Evolutionary conservation across 2,797 vertebrate species (phyloP), one percentile per base, ranked within the genome.

Genomic region (Pampus argenteus): DNA sequence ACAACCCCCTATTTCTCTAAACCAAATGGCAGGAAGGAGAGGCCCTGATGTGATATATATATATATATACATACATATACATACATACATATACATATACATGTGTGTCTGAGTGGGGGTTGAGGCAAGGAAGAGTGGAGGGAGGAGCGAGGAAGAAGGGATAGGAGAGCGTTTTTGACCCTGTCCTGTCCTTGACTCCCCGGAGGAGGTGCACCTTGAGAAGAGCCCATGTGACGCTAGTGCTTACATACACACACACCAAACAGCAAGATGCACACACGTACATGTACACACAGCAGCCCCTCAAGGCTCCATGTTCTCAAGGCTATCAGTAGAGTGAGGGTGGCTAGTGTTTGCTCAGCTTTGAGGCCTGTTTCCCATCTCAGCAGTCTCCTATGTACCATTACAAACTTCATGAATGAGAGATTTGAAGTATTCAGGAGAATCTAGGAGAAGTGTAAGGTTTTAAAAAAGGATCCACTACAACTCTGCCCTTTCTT

Each of bases 341-440:
- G 93, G 94, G 78, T 78, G 83, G 83, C 69, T 71, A 75, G 74
- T 97, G 95, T 98, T 97, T 97, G 93, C 94, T 95, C 95, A 96
- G 95, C 96, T 96, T 95, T 96, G 94, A 92, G 93, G 93, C 81
- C 85, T 17, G 61, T 81, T 92, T 92, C 89, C 91, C 36, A 57
- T 90, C 89, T 84, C 85, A 86, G 70, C 66, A 28, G 71, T 47
- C 57, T 56, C 57, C 9, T 2, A n/a, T 57, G 65, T 51, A 8
- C 7, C 3, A 40, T 69, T 1, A 31, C 36, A 49, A 54, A 63
- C 22, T 31, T 78, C 51, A 49, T 11, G 1, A 55, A 61, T 18
- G 1, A 59, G 36, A 62, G 20, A 44, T 28, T 18, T 48, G 11
- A 73, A 45, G 47, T 47, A 52, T 18, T 64, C 3, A 36, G 5